phyloP scores from a whole-genome alignment of 1,140 invertebrate genomes.

The Drosophila sturtevanti region DNA sequence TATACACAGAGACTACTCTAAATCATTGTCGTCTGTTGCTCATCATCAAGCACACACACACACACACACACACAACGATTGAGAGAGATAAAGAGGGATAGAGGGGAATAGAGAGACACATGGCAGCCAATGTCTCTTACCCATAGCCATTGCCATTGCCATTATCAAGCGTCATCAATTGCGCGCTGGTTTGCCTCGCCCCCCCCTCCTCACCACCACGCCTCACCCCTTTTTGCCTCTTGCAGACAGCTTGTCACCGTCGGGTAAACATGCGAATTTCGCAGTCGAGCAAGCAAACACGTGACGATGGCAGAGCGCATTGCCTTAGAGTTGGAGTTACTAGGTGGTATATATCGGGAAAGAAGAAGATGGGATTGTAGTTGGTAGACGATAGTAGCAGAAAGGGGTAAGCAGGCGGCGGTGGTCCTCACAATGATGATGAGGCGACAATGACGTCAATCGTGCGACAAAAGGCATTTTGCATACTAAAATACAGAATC shows the following conservation, averaged over 20 bases:
- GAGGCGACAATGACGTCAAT: constrained; percentile 71
- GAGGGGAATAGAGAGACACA: constrained; percentile 16
- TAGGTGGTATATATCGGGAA: not conserved
- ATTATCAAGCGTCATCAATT: constrained; percentile 78
- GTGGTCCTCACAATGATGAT: constrained; percentile 38
- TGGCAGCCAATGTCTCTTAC: constrained; percentile 27
- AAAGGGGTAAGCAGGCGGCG: no score
- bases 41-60: constrained; percentile 36
- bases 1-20: constrained; percentile 39
- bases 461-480: constrained; percentile 69
- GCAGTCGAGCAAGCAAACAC: constrained; percentile 79
- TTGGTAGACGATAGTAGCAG: no score
- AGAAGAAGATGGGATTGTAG: no score
- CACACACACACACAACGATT: no score
- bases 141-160: constrained; percentile 41
- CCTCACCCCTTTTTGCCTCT: constrained; percentile 49
- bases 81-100: not conserved
- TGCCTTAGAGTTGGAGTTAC: constrained; percentile 21
- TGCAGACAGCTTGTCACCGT: constrained; percentile 81
- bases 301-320: constrained; percentile 57
- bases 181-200: constrained; percentile 40
- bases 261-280: constrained; percentile 78
- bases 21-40: constrained; percentile 78
- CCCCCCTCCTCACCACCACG: no score
- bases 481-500: constrained; percentile 69